Base-by-base conservation (phyloP, 2,113 vertebrate genomes). In the Sialia sialis region DNA sequence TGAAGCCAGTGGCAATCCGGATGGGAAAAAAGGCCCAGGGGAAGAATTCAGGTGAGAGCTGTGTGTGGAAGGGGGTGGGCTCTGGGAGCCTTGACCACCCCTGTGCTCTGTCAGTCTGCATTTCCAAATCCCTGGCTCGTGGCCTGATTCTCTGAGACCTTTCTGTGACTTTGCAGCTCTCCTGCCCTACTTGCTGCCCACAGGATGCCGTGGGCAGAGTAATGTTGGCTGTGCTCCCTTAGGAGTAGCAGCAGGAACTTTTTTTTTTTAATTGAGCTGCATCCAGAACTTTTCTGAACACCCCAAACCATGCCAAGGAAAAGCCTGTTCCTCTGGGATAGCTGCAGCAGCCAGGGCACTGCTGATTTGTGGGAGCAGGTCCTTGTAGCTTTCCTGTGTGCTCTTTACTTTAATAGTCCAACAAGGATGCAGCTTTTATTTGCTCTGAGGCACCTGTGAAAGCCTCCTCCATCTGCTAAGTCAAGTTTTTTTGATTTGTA, bases 1-100 rank as follows among this genome's bases (percentile, higher is more conserved):
- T 99, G 96, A 99, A 98, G 64, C 99, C 99, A 6, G 98, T 97
- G 59, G 98, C 98, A 13, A 98, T 99, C 87, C 93, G 98, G 58
- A 99, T 99, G 41, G 98, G 97, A n/a, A 98, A 96, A 85, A 99
- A 98, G 1, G 34, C 95, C 30, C 98, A 98, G 4, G 99, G 99
- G 19, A 99, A 98, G 74, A 98, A 98, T 46, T 98, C 98, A 63
- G 99, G 99, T 99, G 39, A 49, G 25, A 48, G 19, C 16, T 56
- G 0, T n/a, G 4, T n/a, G 62, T 73, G 59, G 21, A 72, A 72
- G 2, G 11, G 13, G 9, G 8, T 21, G 73, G 43, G 41, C 39
- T 74, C 22, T 85, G 44, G 18, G 78, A 64, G 18, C 55, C 44
- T 69, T 21, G 8, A 0, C 85, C 56, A 19, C 69, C 9, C 17